Conservation (phyloP, 2,797 vertebrate species). For the Coracias cyanogaster region DNA sequence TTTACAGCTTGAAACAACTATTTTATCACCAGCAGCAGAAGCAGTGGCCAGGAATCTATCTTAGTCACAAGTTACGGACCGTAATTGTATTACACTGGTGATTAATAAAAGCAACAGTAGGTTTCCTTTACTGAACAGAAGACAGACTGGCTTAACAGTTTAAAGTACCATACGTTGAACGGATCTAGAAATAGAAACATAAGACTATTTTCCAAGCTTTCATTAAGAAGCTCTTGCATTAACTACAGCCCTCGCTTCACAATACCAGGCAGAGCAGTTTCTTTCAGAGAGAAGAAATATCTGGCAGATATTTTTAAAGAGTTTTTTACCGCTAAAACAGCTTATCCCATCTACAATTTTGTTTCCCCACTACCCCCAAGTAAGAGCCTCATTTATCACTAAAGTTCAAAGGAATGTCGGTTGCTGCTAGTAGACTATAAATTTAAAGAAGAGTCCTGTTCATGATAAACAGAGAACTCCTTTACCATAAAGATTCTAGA, state of each 20-base stretch:
- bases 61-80: conserved; percentile 79
- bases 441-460: background rate
- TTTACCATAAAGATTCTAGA: background rate
- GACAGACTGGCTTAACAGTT: background rate
- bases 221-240: background rate
- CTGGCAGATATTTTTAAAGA: background rate
- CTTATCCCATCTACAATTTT: background rate
- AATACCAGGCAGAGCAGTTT: background rate
- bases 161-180: background rate
- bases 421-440: background rate
- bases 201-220: conserved; percentile 9
- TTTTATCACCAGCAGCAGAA: conserved; percentile 92
- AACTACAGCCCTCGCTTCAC: background rate
- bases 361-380: background rate
- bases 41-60: conserved; percentile 94
- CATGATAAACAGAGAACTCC: background rate
- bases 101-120: conserved; percentile 10
- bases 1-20: conserved; percentile 93
- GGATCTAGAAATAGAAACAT: background rate
- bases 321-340: background rate
- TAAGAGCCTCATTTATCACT: background rate
- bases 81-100: background rate
- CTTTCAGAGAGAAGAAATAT: background rate
- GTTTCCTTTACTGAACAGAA: background rate
- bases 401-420: background rate